Evolutionary conservation across 2,888 invertebrate species (phyloP).

Genomic region (Rhorus exstirpatorius): DNA sequence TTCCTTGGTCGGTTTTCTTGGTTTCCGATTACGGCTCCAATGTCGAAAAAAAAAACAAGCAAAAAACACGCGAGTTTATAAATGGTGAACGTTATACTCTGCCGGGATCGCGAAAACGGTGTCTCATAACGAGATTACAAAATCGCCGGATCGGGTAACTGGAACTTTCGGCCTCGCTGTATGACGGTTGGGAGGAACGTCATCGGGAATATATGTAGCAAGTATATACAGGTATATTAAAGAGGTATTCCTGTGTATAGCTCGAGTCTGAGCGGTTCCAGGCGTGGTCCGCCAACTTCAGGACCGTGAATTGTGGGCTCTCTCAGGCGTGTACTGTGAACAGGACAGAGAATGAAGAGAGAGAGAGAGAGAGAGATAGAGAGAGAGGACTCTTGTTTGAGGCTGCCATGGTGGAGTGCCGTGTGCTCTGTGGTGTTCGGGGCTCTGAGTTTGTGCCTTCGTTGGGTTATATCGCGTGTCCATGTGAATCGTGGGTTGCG

Average conservation of each 20-base stretch:
- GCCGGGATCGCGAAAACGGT: conserved; percentile 15
- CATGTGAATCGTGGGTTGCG: conserved; percentile 77
- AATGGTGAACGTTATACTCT: not conserved
- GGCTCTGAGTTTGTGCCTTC: conserved; percentile 45
- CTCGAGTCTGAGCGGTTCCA: conserved; percentile 51
- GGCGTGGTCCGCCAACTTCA: conserved; percentile 63
- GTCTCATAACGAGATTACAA: conserved; percentile 58
- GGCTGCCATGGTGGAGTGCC: conserved; percentile 60
- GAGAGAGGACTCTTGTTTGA: conserved; percentile 42
- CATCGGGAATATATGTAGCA: conserved; percentile 40
- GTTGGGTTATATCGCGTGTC: conserved; percentile 65
- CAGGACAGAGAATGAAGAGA: not conserved
- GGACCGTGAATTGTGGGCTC: conserved; percentile 66
- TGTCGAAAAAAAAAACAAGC: too few relatives aligned
- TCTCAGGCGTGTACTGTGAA: conserved; percentile 28
- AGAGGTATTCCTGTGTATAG: conserved; percentile 28
- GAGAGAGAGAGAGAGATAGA: conserved; percentile 10
- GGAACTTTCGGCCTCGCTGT: conserved; percentile 47
- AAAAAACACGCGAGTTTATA: not conserved
- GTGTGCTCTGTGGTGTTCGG: conserved; percentile 21
- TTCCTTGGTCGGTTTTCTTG: too few relatives aligned
- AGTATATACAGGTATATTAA: not conserved
- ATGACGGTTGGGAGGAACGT: conserved; percentile 49
- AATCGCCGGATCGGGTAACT: conserved; percentile 50
- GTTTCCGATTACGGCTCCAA: too few relatives aligned